Evolutionary conservation across 1,140 invertebrate species (phyloP).

Genomic region (Elymnias hypermnestra): DNA sequence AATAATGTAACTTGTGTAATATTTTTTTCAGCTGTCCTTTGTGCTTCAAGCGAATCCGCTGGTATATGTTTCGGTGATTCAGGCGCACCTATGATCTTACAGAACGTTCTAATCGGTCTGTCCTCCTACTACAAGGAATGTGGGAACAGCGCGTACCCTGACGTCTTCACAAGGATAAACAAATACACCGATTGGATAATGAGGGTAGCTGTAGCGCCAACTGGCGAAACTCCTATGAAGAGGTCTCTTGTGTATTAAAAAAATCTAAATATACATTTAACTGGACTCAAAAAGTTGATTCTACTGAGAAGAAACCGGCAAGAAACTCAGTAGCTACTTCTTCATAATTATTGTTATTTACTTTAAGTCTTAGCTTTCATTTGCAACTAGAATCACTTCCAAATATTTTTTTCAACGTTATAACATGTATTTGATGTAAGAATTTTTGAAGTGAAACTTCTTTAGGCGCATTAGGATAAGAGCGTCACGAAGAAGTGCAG

Average conservation of each 20-base stretch:
- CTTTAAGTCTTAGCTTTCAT: no score
- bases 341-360: no score
- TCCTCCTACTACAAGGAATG: slow-evolving; percentile 39
- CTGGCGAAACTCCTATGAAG: background rate
- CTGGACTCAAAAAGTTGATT: no score
- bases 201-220: slow-evolving; percentile 13
- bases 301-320: no score
- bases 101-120: slow-evolving; percentile 33
- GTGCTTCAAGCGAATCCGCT: slow-evolving; percentile 25
- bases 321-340: no score
- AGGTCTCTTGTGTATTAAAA: background rate
- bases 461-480: no score
- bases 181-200: slow-evolving; percentile 44
- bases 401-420: no score
- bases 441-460: no score
- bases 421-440: no score
- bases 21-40: slow-evolving; percentile 36
- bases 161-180: slow-evolving; percentile 46
- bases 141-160: slow-evolving; percentile 26
- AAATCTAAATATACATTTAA: no score
- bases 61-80: slow-evolving; percentile 44
- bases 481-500: no score
- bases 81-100: slow-evolving; percentile 42
- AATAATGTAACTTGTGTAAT: background rate
- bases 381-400: no score